A percentile compares a stretch with the other conserved stretches of the same genome.
Evolutionary conservation across 2,888 invertebrate genomes (phyloP).

Genomic region (Drosophila gaucha): DNA sequence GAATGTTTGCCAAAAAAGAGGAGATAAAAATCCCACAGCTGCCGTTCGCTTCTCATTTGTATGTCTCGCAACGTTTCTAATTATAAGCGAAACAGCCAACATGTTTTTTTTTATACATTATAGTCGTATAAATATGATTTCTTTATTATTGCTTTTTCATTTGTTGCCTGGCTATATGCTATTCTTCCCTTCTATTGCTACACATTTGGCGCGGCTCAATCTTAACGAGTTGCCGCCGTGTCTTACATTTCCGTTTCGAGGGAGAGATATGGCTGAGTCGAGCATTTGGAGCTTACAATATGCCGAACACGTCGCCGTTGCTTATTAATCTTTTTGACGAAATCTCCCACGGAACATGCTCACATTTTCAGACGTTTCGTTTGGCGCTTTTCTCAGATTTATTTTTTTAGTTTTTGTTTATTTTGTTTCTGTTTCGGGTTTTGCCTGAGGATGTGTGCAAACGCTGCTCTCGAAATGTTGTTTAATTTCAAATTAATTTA

Average conservation of each 20-base stretch:
- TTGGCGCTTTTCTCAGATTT: conserved; percentile 37
- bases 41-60: conserved; percentile 37
- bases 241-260: conserved; percentile 67
- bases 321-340: conserved; percentile 77
- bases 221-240: conserved; percentile 58
- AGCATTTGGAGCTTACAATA: conserved; percentile 34
- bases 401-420: conserved; percentile 30
- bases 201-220: conserved; percentile 46
- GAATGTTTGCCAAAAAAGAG: too few relatives aligned
- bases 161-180: conserved; percentile 8
- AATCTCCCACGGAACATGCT: conserved; percentile 58
- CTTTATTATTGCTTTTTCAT: conserved; percentile 1
- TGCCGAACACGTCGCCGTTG: conserved; percentile 73
- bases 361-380: conserved; percentile 58
- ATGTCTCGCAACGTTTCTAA: conserved; percentile 44
- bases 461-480: conserved; percentile 38
- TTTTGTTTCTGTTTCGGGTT: conserved; percentile 17
- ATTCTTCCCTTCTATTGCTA: conserved; percentile 48
- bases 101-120: conserved; percentile 9
- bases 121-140: conserved; percentile 5
- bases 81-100: conserved; percentile 35
- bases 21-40: too few relatives aligned
- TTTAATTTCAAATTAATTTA: conserved; percentile 60
- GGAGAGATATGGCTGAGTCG: conserved; percentile 18
- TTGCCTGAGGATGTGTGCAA: conserved; percentile 47